Conservation (phyloP, 2,888 invertebrate species). For the Neuroscelio doddi region DNA sequence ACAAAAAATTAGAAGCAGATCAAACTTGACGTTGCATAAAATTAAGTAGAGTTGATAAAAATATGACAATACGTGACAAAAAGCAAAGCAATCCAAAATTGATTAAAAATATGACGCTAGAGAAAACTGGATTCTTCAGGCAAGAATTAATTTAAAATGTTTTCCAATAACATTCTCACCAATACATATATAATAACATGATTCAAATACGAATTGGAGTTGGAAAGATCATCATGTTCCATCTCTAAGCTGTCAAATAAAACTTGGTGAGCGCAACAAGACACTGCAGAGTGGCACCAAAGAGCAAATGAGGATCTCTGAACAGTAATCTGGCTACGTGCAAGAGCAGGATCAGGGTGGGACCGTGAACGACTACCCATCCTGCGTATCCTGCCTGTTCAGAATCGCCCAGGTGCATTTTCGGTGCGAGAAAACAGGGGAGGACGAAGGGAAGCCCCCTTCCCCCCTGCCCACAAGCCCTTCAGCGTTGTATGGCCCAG, state of each 20-base stretch:
- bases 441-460: conserved; percentile 18
- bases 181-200: too few relatives aligned
- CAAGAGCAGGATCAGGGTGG: conserved; percentile 53
- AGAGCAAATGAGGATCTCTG: conserved; percentile 38
- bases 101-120: too few relatives aligned
- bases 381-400: conserved; percentile 39
- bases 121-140: too few relatives aligned
- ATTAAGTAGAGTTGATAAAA: too few relatives aligned
- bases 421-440: conserved; percentile 50
- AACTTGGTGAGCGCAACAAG: background rate
- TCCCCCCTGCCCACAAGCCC: conserved; percentile 14
- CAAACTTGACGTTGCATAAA: too few relatives aligned
- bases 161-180: too few relatives aligned
- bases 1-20: too few relatives aligned
- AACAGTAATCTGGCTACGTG: conserved; percentile 52
- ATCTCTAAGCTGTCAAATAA: background rate
- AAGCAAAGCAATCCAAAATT: too few relatives aligned
- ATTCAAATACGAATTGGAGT: too few relatives aligned
- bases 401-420: conserved; percentile 61
- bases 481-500: conserved; percentile 21
- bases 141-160: too few relatives aligned
- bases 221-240: too few relatives aligned
- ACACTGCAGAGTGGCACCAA: background rate
- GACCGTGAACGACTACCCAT: conserved; percentile 48
- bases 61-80: too few relatives aligned